phyloP scores from a whole-genome alignment of 1,140 invertebrate species.

The Meteorus sp. region DNA sequence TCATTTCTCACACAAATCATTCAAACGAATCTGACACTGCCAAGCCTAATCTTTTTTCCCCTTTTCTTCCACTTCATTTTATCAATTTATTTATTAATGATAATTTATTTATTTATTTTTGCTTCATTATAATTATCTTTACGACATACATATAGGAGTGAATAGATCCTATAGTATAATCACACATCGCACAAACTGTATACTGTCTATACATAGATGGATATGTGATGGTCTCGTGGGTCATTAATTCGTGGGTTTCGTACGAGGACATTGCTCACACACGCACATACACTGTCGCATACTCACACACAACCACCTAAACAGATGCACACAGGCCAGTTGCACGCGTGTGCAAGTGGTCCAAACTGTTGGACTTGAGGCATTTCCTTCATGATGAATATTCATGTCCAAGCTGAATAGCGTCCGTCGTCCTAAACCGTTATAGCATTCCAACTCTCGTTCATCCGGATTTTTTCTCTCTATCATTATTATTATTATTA shows the following conservation, averaged over 20 bases:
- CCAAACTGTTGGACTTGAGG: background rate
- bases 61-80: background rate
- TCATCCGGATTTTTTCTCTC: background rate
- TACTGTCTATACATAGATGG: constrained; percentile 41
- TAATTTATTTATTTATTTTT: background rate
- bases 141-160: constrained; percentile 7
- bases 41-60: too few species aligned
- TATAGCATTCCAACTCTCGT: constrained; percentile 7
- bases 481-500: too few species aligned
- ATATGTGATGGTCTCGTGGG: constrained; percentile 34
- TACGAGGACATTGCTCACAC: background rate
- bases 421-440: background rate
- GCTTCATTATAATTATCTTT: background rate
- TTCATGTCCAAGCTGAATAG: too few species aligned
- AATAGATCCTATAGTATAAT: constrained; percentile 21
- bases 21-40: too few species aligned
- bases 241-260: constrained; percentile 23
- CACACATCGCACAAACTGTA: constrained; percentile 35
- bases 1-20: too few species aligned
- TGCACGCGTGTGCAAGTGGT: background rate
- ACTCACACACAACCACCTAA: too few species aligned
- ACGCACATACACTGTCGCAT: too few species aligned
- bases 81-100: background rate
- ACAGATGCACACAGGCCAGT: background rate
- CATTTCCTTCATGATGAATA: constrained; percentile 20